These are phyloP conservation scores for Callipepla californica DNA, from an alignment of 2,113 vertebrate species.

Conservation along the genomic window DNA sequence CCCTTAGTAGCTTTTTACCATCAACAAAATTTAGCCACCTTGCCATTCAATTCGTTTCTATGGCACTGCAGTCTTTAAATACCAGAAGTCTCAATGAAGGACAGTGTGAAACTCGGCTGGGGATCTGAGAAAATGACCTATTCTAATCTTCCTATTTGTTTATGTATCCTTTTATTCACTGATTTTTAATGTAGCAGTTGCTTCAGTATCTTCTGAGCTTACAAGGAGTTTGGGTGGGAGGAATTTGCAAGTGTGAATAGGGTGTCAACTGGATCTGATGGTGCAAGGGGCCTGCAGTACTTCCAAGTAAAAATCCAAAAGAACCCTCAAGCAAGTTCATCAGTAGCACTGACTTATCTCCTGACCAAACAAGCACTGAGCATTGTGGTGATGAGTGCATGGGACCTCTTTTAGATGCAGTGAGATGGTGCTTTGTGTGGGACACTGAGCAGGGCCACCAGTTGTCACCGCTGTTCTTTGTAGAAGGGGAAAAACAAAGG, in stretches of 20 bases:
- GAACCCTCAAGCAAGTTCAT: neutral
- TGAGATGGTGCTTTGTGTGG: neutral
- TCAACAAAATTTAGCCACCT: neutral
- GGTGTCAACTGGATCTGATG: neutral
- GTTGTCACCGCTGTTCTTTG: neutral
- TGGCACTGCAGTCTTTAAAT: neutral
- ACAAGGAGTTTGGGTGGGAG: neutral
- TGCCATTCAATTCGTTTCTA: neutral
- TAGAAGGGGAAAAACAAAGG: neutral
- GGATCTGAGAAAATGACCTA: neutral
- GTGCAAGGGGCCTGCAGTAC: neutral
- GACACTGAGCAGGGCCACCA: neutral
- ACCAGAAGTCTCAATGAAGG: neutral
- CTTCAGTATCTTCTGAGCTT: neutral
- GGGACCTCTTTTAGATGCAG: neutral
- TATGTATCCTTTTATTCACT: neutral
- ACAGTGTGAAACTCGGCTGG: neutral
- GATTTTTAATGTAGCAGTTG: neutral
- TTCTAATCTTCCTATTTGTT: neutral
- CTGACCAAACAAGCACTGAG: neutral
- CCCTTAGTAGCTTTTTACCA: neutral
- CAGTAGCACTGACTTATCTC: neutral
- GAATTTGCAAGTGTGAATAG: neutral
- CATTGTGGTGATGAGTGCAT: accelerated
- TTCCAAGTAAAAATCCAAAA: too few species aligned